These are phyloP conservation scores for Listrodromus nycthemerus DNA, from an alignment of 2,888 invertebrate genomes.

Conservation along the genomic window DNA sequence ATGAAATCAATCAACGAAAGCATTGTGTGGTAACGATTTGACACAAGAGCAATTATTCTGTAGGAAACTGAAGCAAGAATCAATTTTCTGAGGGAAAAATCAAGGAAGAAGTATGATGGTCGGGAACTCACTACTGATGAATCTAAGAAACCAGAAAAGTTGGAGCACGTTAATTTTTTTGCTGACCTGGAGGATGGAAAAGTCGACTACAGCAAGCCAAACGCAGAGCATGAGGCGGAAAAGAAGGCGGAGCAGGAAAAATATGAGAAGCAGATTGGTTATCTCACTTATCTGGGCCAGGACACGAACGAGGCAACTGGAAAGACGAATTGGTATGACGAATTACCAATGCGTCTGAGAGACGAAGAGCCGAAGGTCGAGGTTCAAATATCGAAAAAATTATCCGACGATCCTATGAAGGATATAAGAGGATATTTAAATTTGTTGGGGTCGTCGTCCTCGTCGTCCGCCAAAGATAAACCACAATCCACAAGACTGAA, in stretches of 20 bases:
- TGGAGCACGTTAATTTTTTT: slow-evolving; percentile 93
- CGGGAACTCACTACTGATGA: slow-evolving; percentile 74
- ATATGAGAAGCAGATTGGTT: slow-evolving; percentile 98
- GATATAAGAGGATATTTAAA: slow-evolving; percentile 88
- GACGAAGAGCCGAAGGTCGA: slow-evolving; percentile 87
- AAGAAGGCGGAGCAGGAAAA: slow-evolving; percentile 96
- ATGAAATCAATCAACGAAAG: too few species aligned
- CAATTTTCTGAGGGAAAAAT: slow-evolving; percentile 88
- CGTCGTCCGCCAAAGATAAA: slow-evolving; percentile 48
- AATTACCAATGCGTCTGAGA: slow-evolving; percentile 87
- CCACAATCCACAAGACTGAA: slow-evolving; percentile 52
- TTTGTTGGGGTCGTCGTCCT: slow-evolving; percentile 72
- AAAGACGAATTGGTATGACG: slow-evolving; percentile 95
- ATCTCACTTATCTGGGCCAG: slow-evolving; percentile 97
- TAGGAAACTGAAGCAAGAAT: slow-evolving; percentile 94
- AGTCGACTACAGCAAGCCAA: slow-evolving; percentile 88
- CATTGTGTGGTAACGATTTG: too few species aligned
- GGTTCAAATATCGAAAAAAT: slow-evolving; percentile 88
- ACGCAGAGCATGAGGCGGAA: slow-evolving; percentile 95
- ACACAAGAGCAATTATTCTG: slow-evolving; percentile 53
- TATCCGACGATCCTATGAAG: slow-evolving; percentile 90
- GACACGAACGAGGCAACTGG: slow-evolving; percentile 94
- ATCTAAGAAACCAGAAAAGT: slow-evolving; percentile 69
- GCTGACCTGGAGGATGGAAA: slow-evolving; percentile 92
- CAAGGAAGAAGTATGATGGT: slow-evolving; percentile 85